Base-by-base conservation (phyloP, 2,888 invertebrate genomes). In the Orchesellides sinensis region DNA sequence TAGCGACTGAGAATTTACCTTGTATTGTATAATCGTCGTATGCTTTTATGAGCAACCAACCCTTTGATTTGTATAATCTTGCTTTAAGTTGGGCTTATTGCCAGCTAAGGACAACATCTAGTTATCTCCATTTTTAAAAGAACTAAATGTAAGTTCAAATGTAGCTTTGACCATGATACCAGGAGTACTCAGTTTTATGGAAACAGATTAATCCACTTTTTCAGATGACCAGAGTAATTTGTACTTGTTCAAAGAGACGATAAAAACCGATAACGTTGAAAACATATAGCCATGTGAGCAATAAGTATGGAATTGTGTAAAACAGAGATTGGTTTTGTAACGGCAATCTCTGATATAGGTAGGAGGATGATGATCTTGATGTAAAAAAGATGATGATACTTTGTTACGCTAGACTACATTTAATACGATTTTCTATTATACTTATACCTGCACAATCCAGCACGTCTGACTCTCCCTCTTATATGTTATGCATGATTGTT, bases 381-480 rank as follows among this genome's bases (percentile, higher is more conserved):
- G 32, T 27, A 23, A 54, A 70, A 12, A 63, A 3, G 21, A 69
- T 47, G 61, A 66, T 40, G 61, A 69, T 78, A 4, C 35, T 19
- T 19, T 29, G 79, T 79, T 79, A 79, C 72, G 79, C 27, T 72
- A 79, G 72, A 79, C 72, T 79, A 65, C 61, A 65, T 23, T 65
- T 27, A 65, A 72, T 65, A 72, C 65, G 54, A 63, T 70, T 72
- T 72, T 70, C 40, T 79, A 17, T 68, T 29, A 14, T 45, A 65
- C 66, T 6, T 35, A 40, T 52, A 35, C 40, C 72, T 72, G 54
- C 40, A 35, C 49, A 61, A 63, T 70, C 70, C 70, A 79, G 65
- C 70, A 79, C 70, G 79, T 79, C 70, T 59, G 40, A 10, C 61
- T 40, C 40, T 56, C 4, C 12, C 6, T 27, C 17, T 10, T 49